Percentiles rank a stretch among this genome's conserved stretches.
phyloP scores from a whole-genome alignment of 2,888 invertebrate genomes.

The Caenorhabditis sinica region DNA sequence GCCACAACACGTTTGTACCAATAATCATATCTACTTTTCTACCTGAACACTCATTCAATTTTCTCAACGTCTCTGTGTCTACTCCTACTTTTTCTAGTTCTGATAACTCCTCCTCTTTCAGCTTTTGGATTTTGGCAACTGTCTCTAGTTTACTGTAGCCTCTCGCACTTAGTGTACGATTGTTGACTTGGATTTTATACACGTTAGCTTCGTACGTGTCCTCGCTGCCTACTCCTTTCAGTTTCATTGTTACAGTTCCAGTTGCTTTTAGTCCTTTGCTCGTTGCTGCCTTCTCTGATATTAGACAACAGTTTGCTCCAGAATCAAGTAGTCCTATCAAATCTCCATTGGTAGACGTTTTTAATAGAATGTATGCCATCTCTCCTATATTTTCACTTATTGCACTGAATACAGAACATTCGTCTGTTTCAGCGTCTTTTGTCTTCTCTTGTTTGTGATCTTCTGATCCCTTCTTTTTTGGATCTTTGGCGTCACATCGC shows the following conservation, averaged over 20 bases:
- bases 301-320: slow-evolving; percentile 2
- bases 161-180: background rate
- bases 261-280: background rate
- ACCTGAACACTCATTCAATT: background rate
- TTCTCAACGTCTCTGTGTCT: background rate
- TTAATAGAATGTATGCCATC: background rate
- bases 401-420: background rate
- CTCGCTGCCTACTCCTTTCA: slow-evolving; percentile 1
- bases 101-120: background rate
- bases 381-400: background rate
- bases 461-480: background rate
- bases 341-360: background rate
- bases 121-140: background rate
- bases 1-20: background rate
- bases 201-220: background rate
- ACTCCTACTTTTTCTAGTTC: background rate
- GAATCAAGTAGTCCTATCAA: background rate
- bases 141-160: background rate
- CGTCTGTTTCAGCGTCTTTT: background rate
- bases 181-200: background rate
- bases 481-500: background rate
- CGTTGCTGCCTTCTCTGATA: background rate
- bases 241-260: background rate
- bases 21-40: background rate
- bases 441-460: background rate